phyloP scores from a whole-genome alignment of 1,140 invertebrate species.

The Holcopasites calliopsidis region DNA sequence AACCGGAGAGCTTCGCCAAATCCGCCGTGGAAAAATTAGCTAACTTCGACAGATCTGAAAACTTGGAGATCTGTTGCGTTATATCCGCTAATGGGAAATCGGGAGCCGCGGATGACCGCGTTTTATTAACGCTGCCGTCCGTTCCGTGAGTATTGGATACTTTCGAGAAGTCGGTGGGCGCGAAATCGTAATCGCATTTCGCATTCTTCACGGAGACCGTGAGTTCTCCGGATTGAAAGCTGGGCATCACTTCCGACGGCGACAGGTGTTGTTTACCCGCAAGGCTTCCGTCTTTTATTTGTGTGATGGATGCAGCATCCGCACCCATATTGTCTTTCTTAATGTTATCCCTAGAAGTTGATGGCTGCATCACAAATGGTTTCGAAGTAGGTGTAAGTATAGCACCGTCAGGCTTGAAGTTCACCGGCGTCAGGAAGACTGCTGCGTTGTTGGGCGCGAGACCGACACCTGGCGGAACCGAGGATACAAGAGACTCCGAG shows the following conservation, averaged over 20 bases:
- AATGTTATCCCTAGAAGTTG: slow-evolving; percentile 64
- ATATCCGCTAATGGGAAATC: slow-evolving; percentile 75
- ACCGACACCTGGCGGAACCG: slow-evolving; percentile 59
- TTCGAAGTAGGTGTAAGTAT: slow-evolving; percentile 70
- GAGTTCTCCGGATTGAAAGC: slow-evolving; percentile 75
- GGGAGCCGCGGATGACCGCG: slow-evolving; percentile 55
- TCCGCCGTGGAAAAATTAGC: slow-evolving; percentile 71
- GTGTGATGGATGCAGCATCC: slow-evolving; percentile 58
- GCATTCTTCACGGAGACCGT: slow-evolving; percentile 77
- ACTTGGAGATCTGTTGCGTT: slow-evolving; percentile 71
- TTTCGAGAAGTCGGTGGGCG: slow-evolving; percentile 72
- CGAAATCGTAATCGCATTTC: slow-evolving; percentile 73
- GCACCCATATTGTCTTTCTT: slow-evolving; percentile 64
- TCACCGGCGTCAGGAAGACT: slow-evolving; percentile 75
- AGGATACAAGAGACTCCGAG: slow-evolving; percentile 69
- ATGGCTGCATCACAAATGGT: slow-evolving; percentile 70
- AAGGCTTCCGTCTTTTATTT: slow-evolving; percentile 65
- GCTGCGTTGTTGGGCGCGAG: slow-evolving; percentile 67
- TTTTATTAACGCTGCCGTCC: slow-evolving; percentile 53
- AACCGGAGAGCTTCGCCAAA: slow-evolving; percentile 73
- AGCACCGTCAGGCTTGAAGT: slow-evolving; percentile 73
- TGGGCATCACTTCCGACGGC: slow-evolving; percentile 69
- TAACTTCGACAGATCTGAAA: slow-evolving; percentile 71
- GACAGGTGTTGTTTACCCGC: slow-evolving; percentile 65
- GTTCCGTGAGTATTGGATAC: slow-evolving; percentile 50